These are phyloP conservation scores for Mongoloraphidia duomilia DNA, from an alignment of 2,888 invertebrate genomes.

Conservation along the genomic window DNA sequence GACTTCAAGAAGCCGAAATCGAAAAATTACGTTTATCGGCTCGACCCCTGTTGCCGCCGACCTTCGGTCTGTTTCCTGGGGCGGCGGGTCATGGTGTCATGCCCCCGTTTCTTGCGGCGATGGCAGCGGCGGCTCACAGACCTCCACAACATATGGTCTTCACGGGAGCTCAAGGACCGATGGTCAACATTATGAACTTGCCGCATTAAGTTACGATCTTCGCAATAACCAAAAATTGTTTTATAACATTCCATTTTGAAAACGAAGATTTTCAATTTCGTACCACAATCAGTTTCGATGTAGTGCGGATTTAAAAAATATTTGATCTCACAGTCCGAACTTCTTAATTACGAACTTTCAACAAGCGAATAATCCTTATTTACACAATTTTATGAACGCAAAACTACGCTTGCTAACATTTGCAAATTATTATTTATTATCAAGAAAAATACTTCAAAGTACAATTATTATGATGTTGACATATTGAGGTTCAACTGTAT, in stretches of 20 bases:
- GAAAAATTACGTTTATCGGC: conserved; percentile 81
- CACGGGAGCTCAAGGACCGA: conserved; percentile 40
- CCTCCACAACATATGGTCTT: conserved; percentile 42
- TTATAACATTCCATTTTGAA: not conserved
- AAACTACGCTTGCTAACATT: too few relatives aligned
- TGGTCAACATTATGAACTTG: conserved; percentile 41
- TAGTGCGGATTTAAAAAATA: too few relatives aligned
- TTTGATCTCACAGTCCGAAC: too few relatives aligned
- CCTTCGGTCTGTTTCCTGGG: conserved; percentile 51
- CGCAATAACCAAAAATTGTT: not conserved
- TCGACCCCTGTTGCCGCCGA: conserved; percentile 59
- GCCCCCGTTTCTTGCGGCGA: conserved; percentile 52
- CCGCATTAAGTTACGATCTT: conserved; percentile 35
- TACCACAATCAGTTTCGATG: too few relatives aligned
- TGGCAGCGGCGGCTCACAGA: conserved; percentile 44
- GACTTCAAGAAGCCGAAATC: conserved; percentile 89
- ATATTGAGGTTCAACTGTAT: too few relatives aligned
- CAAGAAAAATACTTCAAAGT: too few relatives aligned
- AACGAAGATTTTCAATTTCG: too few relatives aligned
- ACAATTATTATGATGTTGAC: too few relatives aligned
- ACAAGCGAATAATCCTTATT: too few relatives aligned
- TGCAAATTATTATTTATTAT: too few relatives aligned
- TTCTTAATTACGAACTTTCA: too few relatives aligned
- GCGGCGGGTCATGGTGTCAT: conserved; percentile 42
- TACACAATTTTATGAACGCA: too few relatives aligned